phyloP scores from a whole-genome alignment of 2,888 invertebrate genomes.

The Morpho achilles region DNA sequence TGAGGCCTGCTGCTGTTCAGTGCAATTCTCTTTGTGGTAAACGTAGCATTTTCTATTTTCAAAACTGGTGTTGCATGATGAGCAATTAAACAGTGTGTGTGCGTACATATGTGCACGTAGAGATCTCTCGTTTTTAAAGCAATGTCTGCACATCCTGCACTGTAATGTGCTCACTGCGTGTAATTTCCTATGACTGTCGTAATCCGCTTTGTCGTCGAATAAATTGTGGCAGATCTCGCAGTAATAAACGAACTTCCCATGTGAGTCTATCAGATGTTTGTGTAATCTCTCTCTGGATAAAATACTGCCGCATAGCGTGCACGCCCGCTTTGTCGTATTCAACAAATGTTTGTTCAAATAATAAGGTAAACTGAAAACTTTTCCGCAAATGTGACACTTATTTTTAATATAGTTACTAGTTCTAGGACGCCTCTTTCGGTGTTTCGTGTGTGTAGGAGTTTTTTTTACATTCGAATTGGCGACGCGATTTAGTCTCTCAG shows the following conservation, averaged over 20 bases:
- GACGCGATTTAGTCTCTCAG: conserved; percentile 34
- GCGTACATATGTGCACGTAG: conserved; percentile 50
- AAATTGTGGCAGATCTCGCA: conserved; percentile 47
- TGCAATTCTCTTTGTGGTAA: conserved; percentile 48
- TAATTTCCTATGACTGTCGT: conserved; percentile 36
- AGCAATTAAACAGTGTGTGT: conserved; percentile 54
- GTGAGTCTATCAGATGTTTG: conserved; percentile 41
- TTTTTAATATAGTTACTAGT: background rate
- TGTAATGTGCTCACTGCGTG: conserved; percentile 35
- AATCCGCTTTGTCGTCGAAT: conserved; percentile 33
- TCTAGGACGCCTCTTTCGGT: conserved; percentile 3
- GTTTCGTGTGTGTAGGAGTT: conserved; percentile 6
- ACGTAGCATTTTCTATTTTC: conserved; percentile 56
- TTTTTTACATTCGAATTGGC: background rate
- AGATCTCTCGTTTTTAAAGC: conserved; percentile 46
- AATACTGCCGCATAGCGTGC: conserved; percentile 42
- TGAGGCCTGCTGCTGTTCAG: conserved; percentile 12
- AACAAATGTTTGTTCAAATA: conserved; percentile 51
- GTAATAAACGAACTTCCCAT: conserved; percentile 31
- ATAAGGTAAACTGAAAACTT: conserved; percentile 37
- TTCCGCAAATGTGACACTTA: conserved; percentile 48
- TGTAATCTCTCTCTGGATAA: conserved; percentile 41
- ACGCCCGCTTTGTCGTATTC: conserved; percentile 44
- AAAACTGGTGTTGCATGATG: conserved; percentile 45
- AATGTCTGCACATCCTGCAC: conserved; percentile 49